phyloP scores from a whole-genome alignment of 2,797 vertebrate genomes.

The Danio kyathit region DNA sequence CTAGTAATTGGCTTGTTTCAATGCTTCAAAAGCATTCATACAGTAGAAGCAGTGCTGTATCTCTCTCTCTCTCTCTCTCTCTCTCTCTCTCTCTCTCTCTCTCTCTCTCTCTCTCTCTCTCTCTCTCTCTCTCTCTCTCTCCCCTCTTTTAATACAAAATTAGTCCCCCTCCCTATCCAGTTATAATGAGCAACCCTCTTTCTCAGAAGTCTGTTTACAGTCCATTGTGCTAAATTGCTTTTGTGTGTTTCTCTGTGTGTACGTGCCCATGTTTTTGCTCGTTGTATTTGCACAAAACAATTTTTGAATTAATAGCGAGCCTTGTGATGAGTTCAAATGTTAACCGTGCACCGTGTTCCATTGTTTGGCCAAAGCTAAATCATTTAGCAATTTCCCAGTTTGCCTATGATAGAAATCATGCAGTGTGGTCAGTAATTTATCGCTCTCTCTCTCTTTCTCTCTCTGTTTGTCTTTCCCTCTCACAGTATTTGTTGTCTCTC shows the following conservation, averaged over 20 bases:
- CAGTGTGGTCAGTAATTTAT: constrained; percentile 20
- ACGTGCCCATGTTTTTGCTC: neutral
- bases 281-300: constrained; percentile 17
- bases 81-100: constrained; percentile 26
- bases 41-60: neutral
- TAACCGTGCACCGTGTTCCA: constrained; percentile 38
- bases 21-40: neutral
- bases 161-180: neutral
- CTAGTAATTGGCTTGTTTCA: constrained; percentile 15
- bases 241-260: constrained; percentile 2
- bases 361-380: constrained; percentile 43
- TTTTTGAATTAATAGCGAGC: constrained; percentile 34
- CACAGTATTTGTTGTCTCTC: constrained; percentile 39
- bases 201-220: constrained; percentile 31
- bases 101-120: constrained; percentile 6
- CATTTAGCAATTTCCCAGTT: constrained; percentile 51
- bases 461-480: neutral
- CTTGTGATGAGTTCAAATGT: constrained; percentile 46
- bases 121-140: constrained; percentile 21
- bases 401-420: constrained; percentile 32
- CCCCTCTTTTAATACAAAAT: neutral
- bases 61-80: constrained; percentile 23
- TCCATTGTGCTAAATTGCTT: constrained; percentile 27
- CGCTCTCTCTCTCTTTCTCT: neutral
- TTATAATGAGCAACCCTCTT: constrained; percentile 29